Conservation (phyloP, 2,113 vertebrate species). For the Callorhinus ursinus region DNA sequence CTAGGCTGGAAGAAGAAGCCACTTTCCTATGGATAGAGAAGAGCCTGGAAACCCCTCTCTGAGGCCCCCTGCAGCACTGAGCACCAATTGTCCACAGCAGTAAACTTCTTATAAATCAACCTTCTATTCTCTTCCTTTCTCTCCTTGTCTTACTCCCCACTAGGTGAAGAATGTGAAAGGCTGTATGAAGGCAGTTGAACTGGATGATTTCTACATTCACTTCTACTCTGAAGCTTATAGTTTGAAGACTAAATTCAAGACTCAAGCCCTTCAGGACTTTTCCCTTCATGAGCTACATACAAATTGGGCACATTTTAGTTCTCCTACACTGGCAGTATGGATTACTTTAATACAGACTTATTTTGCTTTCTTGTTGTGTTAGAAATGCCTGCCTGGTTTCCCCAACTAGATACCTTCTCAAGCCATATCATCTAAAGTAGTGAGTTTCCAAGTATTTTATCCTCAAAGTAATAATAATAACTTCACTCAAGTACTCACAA, state of each 20-base stretch:
- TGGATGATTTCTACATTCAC: not conserved
- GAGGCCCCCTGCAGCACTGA: not conserved
- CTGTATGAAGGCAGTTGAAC: not conserved
- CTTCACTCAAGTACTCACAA: conserved; percentile 51
- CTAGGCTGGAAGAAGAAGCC: not conserved
- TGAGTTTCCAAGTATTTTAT: conserved; percentile 62
- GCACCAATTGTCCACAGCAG: not conserved
- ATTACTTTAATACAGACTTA: conserved; percentile 21
- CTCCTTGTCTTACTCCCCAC: not conserved
- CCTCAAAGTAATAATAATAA: conserved; percentile 71
- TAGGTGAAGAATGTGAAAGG: not conserved
- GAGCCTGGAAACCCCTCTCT: not conserved
- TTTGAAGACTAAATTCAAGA: conserved; percentile 25
- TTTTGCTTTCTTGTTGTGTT: conserved; percentile 31
- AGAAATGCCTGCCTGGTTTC: not conserved
- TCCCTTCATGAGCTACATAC: not conserved
- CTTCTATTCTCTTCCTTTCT: not conserved
- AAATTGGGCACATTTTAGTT: not conserved
- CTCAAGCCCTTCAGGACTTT: not conserved
- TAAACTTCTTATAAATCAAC: not conserved
- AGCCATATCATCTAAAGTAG: conserved; percentile 26
- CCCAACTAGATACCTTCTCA: not conserved
- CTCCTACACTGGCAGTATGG: not conserved
- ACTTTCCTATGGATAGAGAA: not conserved
- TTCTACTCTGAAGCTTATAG: not conserved